These are phyloP conservation scores for Urocyon cinereoargenteus DNA, from an alignment of 2,797 vertebrate genomes.

Conservation along the genomic window DNA sequence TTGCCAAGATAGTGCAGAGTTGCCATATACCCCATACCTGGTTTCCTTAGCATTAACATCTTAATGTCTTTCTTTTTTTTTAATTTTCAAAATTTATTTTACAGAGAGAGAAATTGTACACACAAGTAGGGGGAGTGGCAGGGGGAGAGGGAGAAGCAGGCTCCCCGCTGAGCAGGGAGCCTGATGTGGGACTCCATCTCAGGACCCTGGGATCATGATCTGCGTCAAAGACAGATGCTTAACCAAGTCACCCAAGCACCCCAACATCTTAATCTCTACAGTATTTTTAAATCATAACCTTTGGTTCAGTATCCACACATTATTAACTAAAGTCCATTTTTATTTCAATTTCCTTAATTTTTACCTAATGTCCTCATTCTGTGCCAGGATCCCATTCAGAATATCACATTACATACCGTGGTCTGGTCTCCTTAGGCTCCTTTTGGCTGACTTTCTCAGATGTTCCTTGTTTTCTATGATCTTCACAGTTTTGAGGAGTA, in stretches of 20 bases:
- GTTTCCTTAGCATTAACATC: accelerated
- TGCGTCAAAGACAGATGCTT: too few relatives aligned
- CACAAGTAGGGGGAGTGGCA: too few relatives aligned
- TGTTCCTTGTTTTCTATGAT: neutral
- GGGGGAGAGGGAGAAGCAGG: too few relatives aligned
- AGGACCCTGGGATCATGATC: too few relatives aligned
- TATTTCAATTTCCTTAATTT: neutral
- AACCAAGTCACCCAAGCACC: too few relatives aligned
- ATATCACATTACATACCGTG: accelerated
- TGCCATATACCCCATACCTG: accelerated
- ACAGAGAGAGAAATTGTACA: too few relatives aligned
- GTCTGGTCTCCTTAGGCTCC: neutral
- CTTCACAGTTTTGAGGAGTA: neutral
- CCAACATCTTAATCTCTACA: neutral
- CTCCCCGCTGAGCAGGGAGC: too few relatives aligned
- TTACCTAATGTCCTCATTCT: neutral
- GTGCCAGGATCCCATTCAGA: neutral
- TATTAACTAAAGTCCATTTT: neutral
- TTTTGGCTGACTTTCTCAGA: neutral
- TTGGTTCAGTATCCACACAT: neutral
- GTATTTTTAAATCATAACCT: neutral
- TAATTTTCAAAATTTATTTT: too few relatives aligned
- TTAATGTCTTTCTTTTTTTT: neutral
- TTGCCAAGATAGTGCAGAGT: neutral
- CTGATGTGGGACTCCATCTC: too few relatives aligned